Percentiles rank a stretch among this genome's conserved stretches.
Conservation (phyloP, 2,797 vertebrate genomes). For the Girardinus metallicus region DNA sequence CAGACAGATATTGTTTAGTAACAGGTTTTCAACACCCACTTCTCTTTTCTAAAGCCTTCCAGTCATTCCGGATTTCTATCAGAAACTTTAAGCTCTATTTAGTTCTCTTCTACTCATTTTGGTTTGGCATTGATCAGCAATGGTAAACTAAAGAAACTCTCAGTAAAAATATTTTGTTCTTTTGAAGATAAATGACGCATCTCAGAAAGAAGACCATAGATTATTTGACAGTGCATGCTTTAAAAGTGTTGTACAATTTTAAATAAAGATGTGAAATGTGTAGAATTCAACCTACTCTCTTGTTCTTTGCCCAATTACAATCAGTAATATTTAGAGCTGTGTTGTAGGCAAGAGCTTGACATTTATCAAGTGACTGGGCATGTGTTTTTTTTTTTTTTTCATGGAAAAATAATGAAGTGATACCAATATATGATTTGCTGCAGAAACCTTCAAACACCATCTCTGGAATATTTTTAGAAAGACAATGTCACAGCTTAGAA, state of each 20-base stretch:
- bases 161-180: background rate
- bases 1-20: background rate
- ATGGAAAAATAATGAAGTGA: background rate
- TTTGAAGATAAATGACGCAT: background rate
- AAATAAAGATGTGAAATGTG: background rate
- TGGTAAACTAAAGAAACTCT: background rate
- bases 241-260: background rate
- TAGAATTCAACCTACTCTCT: background rate
- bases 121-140: background rate
- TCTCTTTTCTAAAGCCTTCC: background rate
- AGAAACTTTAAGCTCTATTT: background rate
- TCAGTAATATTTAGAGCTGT: too few species aligned
- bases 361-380: background rate
- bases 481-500: background rate
- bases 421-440: background rate
- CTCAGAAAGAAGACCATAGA: background rate
- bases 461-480: background rate
- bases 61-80: background rate
- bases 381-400: background rate
- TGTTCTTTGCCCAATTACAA: background rate
- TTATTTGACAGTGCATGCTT: background rate
- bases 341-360: background rate
- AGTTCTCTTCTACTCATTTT: background rate
- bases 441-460: background rate
- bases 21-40: background rate